Percentiles rank a stretch among this genome's conserved stretches.
These are phyloP conservation scores for Fundulus diaphanus DNA, from an alignment of 2,797 vertebrate species.

Conservation along the genomic window DNA sequence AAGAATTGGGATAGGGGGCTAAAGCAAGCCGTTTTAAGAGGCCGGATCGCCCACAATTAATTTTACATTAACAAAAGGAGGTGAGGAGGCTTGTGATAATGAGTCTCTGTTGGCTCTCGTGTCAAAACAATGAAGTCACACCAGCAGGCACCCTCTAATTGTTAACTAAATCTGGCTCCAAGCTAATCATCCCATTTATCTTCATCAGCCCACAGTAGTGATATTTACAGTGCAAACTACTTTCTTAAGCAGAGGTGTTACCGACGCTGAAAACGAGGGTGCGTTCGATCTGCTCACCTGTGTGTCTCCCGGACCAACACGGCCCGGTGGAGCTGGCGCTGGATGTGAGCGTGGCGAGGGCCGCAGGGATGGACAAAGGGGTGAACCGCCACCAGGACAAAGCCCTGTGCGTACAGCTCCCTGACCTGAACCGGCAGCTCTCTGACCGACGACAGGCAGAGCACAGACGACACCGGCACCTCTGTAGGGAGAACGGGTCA, in stretches of 20 bases:
- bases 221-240: slow-evolving; percentile 7
- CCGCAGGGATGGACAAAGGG: slow-evolving; percentile 92
- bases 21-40: slow-evolving; percentile 43
- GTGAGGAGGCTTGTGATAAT: slow-evolving; percentile 52
- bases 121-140: slow-evolving; percentile 45
- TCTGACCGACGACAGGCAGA: slow-evolving; percentile 89
- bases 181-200: slow-evolving; percentile 32
- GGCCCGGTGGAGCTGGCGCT: slow-evolving; percentile 92
- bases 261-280: background rate
- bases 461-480: slow-evolving; percentile 87
- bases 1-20: slow-evolving; percentile 58
- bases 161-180: slow-evolving; percentile 24
- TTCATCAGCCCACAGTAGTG: slow-evolving; percentile 16
- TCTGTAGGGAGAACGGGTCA: slow-evolving; percentile 70
- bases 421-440: slow-evolving; percentile 91
- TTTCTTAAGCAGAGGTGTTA: background rate
- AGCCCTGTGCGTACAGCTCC: slow-evolving; percentile 93
- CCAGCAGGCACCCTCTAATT: slow-evolving; percentile 21
- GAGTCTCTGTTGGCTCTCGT: slow-evolving; percentile 45
- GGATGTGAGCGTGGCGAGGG: slow-evolving; percentile 84
- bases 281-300: slow-evolving; percentile 60
- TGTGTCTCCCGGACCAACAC: slow-evolving; percentile 88
- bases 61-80: slow-evolving; percentile 49
- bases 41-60: slow-evolving; percentile 54
- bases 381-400: slow-evolving; percentile 89